Conservation (phyloP, 1,140 invertebrate genomes). For the Drosophila busckii region DNA sequence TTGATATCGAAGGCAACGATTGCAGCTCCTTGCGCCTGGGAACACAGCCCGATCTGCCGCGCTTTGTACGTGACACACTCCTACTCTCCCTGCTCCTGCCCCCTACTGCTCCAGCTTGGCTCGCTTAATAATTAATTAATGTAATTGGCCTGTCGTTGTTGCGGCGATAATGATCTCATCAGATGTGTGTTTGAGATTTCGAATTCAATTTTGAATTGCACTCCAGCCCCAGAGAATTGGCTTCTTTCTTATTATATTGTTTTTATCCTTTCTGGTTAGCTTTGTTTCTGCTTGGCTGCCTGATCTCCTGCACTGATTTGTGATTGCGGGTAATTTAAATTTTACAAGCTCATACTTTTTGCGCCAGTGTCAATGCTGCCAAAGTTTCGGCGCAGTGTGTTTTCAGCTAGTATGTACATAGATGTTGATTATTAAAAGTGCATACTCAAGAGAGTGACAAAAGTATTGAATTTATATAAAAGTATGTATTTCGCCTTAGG, state of each 20-base stretch:
- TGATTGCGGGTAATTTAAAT: slow-evolving; percentile 30
- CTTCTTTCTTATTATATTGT: too few relatives aligned
- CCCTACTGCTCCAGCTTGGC: slow-evolving; percentile 27
- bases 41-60: slow-evolving; percentile 39
- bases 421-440: too few relatives aligned
- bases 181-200: slow-evolving; percentile 71
- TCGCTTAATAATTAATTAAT: slow-evolving; percentile 78
- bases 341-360: not conserved
- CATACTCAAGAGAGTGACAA: too few relatives aligned
- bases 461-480: too few relatives aligned
- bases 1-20: slow-evolving; percentile 46
- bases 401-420: too few relatives aligned
- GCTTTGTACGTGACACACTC: slow-evolving; percentile 60
- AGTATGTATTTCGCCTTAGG: too few relatives aligned
- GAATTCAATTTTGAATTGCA: slow-evolving; percentile 72
- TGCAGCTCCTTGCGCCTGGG: slow-evolving; percentile 49
- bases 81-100: not conserved
- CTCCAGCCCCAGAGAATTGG: slow-evolving; percentile 26
- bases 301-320: slow-evolving; percentile 32
- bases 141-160: slow-evolving; percentile 78
- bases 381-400: too few relatives aligned
- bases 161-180: slow-evolving; percentile 73
- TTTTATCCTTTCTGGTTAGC: slow-evolving; percentile 25
- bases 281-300: slow-evolving; percentile 23
- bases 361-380: not conserved